Conservation (phyloP, 2,113 vertebrate species). For the Lepus americanus region DNA sequence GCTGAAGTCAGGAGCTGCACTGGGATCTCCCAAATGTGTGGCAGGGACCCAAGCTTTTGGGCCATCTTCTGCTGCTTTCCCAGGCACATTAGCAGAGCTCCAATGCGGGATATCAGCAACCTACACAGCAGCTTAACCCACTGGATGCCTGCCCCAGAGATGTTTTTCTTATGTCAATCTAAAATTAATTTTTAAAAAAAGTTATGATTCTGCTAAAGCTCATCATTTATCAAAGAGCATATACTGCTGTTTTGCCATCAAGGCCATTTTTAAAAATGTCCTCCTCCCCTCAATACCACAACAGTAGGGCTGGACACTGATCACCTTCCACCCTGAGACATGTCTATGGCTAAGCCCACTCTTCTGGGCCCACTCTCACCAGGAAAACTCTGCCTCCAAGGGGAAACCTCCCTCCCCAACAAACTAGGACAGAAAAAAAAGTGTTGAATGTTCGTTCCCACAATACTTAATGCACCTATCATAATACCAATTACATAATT, state of each 20-base stretch:
- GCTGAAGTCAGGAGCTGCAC: too few relatives aligned
- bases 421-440: neutral
- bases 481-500: neutral
- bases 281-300: neutral
- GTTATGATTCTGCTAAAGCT: neutral
- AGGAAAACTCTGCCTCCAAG: neutral
- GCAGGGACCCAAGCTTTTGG: too few relatives aligned
- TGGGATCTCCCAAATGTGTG: too few relatives aligned
- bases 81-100: too few relatives aligned
- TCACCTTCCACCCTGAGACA: neutral
- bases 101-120: too few relatives aligned
- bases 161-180: conserved; percentile 29
- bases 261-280: neutral
- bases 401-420: neutral
- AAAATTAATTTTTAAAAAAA: conserved; percentile 10
- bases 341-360: fast-evolving
- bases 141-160: neutral
- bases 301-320: neutral
- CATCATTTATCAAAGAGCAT: neutral
- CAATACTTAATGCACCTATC: neutral
- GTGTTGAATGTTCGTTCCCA: neutral
- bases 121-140: too few relatives aligned
- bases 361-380: neutral
- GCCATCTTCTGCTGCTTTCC: too few relatives aligned
- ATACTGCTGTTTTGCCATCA: neutral